Percentiles rank a stretch among this genome's conserved stretches.
phyloP scores from a whole-genome alignment of 2,888 invertebrate species.

The Athalia rosae region DNA sequence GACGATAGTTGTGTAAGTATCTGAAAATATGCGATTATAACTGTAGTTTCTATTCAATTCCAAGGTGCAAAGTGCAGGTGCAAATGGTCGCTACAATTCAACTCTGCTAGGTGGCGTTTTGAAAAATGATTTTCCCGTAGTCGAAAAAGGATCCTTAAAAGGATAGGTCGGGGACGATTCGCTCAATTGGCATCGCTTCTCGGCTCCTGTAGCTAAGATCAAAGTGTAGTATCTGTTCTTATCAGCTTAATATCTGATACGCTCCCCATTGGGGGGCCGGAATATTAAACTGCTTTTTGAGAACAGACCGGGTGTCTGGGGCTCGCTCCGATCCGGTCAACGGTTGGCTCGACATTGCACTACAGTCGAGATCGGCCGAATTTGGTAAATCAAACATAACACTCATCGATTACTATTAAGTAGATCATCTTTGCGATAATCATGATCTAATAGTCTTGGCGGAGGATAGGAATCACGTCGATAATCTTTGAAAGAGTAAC shows the following conservation, averaged over 20 bases:
- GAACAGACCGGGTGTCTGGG: neutral
- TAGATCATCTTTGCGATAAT: neutral
- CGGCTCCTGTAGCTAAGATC: neutral
- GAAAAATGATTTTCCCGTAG: too few relatives aligned
- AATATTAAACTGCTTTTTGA: neutral
- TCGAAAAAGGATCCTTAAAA: too few relatives aligned
- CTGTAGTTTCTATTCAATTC: too few relatives aligned
- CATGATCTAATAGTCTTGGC: neutral
- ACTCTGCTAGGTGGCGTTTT: too few relatives aligned
- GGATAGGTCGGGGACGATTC: too few relatives aligned
- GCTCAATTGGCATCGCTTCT: too few relatives aligned
- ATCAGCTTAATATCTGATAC: neutral
- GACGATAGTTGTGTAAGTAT: too few relatives aligned
- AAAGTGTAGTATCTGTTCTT: neutral
- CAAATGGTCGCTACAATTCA: too few relatives aligned
- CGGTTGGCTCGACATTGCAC: constrained; percentile 28
- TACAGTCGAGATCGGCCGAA: constrained; percentile 12
- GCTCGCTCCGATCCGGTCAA: constrained; percentile 17
- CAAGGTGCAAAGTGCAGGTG: too few relatives aligned
- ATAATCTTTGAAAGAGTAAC: too few relatives aligned
- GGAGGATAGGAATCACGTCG: neutral
- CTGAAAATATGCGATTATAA: too few relatives aligned
- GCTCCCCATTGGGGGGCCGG: neutral
- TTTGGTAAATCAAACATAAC: neutral
- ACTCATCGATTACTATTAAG: neutral